Base-by-base conservation (phyloP, 2,797 vertebrate genomes). In the Argya squamiceps region DNA sequence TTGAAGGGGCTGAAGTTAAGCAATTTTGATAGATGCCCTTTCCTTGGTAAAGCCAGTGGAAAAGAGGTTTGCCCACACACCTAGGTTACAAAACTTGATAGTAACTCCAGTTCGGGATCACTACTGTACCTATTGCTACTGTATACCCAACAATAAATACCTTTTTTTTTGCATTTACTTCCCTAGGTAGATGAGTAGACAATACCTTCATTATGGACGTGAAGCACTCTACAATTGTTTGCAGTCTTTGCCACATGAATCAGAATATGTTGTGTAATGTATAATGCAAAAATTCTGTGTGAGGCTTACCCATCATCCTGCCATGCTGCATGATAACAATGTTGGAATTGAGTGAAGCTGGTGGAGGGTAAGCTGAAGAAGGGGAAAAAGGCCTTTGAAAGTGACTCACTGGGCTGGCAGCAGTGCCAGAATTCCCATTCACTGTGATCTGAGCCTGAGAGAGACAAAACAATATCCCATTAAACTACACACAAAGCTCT, bases 341-440 rank as follows among this genome's bases (percentile, higher is more conserved):
- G 92, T 98, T 98, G 50, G 98, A 98, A 97, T 98, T 99, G 93
- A 99, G 98, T 1, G 98, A 99, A 76, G 98, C 92, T 39, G 99
- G 98, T 55, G 98, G 99, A 89, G 99, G 98, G 91, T 99, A 99
- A 52, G 98, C 98, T 23, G 99, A 98, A 24, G 98, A 98, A 56
- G 99, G 99, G 88, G 99, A 99, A 96, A 99, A 98, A 58, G 99
- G 98, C 96, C 99, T 98, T 97, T 98, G 99, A 90, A 98, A 98
- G 95, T 98, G 97, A 95, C 98, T 98, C 97, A 98, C 97, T 68
- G 98, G 98, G 92, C 98, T 98, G 97, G 97, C 96, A 60, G 98
- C 97, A 39, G 96, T 98, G 75, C 98, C 98, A 69, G 98, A 94
- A 92, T 98, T 99, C 94, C 99, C 99, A 96, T 99, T 99, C 98